A percentile compares a stretch with the other conserved stretches of the same genome.
Conservation (phyloP, 2,113 vertebrate genomes). For the Pygathrix nemaeus region DNA sequence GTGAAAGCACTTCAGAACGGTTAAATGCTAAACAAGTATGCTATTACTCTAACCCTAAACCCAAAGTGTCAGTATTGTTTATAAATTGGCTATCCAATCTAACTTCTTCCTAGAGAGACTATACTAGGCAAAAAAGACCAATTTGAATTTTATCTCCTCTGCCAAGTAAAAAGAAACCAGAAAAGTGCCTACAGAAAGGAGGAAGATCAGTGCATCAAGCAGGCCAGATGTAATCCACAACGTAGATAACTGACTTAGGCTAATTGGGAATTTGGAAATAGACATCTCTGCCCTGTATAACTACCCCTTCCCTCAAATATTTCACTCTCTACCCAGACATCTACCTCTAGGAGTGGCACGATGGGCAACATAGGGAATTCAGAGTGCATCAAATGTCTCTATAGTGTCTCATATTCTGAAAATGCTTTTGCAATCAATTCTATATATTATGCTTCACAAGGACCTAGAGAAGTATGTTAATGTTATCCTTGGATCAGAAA, state of each 20-base stretch:
- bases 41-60: background rate
- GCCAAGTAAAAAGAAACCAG: constrained; percentile 2
- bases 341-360: background rate
- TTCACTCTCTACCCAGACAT: background rate
- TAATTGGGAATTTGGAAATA: background rate
- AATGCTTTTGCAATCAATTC: constrained; percentile 51
- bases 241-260: background rate
- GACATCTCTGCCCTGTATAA: background rate
- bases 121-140: background rate
- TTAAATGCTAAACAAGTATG: background rate
- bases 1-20: background rate
- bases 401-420: constrained; percentile 23
- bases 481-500: constrained; percentile 59
- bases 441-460: background rate
- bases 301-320: background rate
- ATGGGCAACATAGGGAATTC: background rate
- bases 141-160: background rate
- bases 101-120: background rate
- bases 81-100: background rate
- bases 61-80: background rate
- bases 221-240: background rate
- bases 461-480: constrained; percentile 33
- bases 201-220: background rate
- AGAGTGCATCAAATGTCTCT: background rate
- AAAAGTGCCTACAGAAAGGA: background rate